A percentile compares a stretch with the other conserved stretches of the same genome.
phyloP scores from a whole-genome alignment of 2,888 invertebrate genomes.

The Lasioglossum pauxillum region DNA sequence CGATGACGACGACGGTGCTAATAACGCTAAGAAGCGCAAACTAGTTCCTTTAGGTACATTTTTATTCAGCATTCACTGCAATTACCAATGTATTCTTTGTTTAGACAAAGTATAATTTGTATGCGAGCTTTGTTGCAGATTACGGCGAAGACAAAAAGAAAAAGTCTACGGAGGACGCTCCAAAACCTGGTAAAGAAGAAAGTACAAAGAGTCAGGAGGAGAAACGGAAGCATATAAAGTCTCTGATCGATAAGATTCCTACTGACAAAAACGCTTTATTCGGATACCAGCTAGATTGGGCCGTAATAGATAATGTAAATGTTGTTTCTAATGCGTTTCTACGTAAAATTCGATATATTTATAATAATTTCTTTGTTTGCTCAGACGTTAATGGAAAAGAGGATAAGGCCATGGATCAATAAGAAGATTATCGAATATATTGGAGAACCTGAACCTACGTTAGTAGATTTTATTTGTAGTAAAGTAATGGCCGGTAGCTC shows the following conservation, averaged over 20 bases:
- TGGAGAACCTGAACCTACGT: conserved; percentile 98
- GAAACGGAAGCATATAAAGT: conserved; percentile 97
- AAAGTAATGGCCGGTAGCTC: conserved; percentile 97
- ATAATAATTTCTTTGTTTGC: conserved; percentile 84
- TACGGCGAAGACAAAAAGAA: conserved; percentile 87
- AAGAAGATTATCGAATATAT: conserved; percentile 99
- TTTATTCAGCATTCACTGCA: not conserved
- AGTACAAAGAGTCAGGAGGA: conserved; percentile 93
- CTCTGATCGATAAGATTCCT: conserved; percentile 98
- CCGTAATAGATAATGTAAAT: conserved; percentile 90
- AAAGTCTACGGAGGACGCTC: conserved; percentile 83
- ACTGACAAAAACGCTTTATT: conserved; percentile 98
- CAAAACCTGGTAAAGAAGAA: conserved; percentile 87
- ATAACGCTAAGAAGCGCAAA: conserved; percentile 89
- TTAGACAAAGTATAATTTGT: not conserved
- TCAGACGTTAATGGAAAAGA: conserved; percentile 94
- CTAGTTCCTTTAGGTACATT: conserved; percentile 90
- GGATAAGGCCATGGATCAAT: conserved; percentile 99
- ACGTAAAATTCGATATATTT: not conserved
- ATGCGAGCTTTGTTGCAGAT: conserved; percentile 82
- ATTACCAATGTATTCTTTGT: not conserved
- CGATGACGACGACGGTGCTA: conserved; percentile 88
- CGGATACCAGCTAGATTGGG: conserved; percentile 97
- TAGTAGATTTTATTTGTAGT: conserved; percentile 99
- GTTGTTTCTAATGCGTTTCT: not conserved